Base-by-base conservation (phyloP, 2,797 vertebrate species). In the Meriones psammophilus region DNA sequence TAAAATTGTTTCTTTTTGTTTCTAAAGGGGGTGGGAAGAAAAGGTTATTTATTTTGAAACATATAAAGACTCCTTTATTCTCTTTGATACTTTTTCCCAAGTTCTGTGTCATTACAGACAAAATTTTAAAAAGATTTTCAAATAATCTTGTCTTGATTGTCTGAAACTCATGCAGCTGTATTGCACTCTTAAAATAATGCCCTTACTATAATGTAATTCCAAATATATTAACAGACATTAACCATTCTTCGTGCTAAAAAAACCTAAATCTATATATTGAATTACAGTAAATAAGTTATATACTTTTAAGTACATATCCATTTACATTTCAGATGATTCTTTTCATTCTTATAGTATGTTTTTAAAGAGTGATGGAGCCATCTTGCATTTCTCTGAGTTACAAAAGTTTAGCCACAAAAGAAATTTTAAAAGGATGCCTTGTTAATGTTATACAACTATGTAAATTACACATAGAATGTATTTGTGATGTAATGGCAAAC, bases 1-100 rank as follows among this genome's bases (percentile, higher is more conserved):
- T 96, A 89, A 97, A 97, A 96, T 68, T 83, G 80, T 71, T 94
- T 91, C 79, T 89, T 33, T 96, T 97, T 97, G 76, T 96, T 92
- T 97, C 96, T 92, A 95, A 85, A 36, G 9, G n/a, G 1, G n/a
- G 10, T 60, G 3, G 36, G 13, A 76, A 94, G 71, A 91, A 96
- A 95, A 83, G 56, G 14, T 84, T 97, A 94, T 91, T 95, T 95
- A 95, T 78, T 80, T 54, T 20, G 96, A 96, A 68, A 74, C 74
- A 76, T 81, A 60, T 83, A 76, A 93, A 92, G 33, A 60, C 62
- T 79, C 15, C 36, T 93, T 90, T 84, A 90, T 96, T 95, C 50
- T 94, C 71, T 94, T 95, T 88, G 76, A 92, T 96, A 92, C 64
- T 87, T 68, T 96, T 50, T 93, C 86, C 88, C 68, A 92, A 97